Evolutionary conservation across 2,113 vertebrate species (phyloP).

Genomic region (Chloroceryle aenea): DNA sequence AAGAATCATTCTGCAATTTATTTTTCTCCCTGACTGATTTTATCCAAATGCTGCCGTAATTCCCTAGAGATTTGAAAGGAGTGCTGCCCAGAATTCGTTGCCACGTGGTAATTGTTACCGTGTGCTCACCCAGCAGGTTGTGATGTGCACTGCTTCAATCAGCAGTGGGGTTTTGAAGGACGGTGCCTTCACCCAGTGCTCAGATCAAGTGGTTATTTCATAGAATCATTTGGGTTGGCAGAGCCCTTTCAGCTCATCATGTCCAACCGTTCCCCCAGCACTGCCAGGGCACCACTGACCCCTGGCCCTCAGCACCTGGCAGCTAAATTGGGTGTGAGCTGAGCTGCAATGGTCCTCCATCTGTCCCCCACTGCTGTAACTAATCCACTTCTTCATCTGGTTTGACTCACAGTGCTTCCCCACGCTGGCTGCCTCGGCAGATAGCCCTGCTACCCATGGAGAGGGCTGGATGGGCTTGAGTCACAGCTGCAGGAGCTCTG

Average conservation of each 20-base stretch:
- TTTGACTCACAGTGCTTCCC: not conserved
- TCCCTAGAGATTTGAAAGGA: not conserved
- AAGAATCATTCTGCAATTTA: not conserved
- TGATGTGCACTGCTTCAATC: not conserved
- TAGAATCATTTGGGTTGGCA: not conserved
- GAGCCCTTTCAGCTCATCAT: not conserved
- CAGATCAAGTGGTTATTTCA: not conserved
- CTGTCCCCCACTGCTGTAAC: accelerated
- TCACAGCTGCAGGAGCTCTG: not conserved
- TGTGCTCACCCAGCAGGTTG: not conserved
- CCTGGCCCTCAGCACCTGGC: too few relatives aligned
- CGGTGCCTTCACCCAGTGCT: not conserved
- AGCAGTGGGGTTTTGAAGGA: not conserved
- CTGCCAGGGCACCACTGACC: not conserved
- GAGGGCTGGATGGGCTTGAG: not conserved
- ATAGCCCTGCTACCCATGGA: not conserved
- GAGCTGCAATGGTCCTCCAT: not conserved
- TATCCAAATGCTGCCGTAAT: not conserved
- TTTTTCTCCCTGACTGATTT: not conserved
- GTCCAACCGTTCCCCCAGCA: not conserved
- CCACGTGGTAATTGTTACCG: not conserved
- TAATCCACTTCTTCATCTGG: not conserved
- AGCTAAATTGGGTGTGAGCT: not conserved
- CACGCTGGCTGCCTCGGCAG: not conserved
- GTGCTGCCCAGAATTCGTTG: not conserved